Base-by-base conservation (phyloP, 2,888 invertebrate genomes). In the Diplolepis rosae region DNA sequence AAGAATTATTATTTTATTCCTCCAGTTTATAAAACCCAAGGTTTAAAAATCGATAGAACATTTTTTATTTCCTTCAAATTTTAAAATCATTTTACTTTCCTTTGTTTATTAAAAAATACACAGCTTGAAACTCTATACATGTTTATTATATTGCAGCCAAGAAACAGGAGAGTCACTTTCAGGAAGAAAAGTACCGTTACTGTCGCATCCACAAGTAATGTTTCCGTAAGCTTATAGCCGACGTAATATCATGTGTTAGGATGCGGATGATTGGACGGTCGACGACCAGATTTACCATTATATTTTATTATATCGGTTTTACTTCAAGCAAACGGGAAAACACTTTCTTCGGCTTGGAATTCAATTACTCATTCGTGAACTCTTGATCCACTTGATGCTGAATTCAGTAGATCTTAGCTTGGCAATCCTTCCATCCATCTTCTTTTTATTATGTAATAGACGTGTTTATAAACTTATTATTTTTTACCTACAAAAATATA, bases 311-410 rank as follows among this genome's bases (percentile, higher is more conserved):
- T 56, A 56, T 56, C 13, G 22, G n/a, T 13, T 6, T 22, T 18
- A 30, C 30, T 4, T 32, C 66, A 71, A 81, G 82, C 84, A 84
- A 86, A 83, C 84, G 84, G 85, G 84, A 85, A 86, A 86, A 83
- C 84, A 82, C 85, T 86, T 86, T 86, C 85, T 85, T 86, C 82
- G 79, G 77, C 66, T 75, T 79, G 82, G 84, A 85, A 86, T 86
- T 86, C 81, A 84, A 87, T 87, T 85, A 84, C 76, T 80, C 82
- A 74, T 77, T 79, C 75, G 76, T 85, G 86, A 87, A 84, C 85
- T 84, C 83, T 84, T 81, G 86, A 82, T 85, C 85, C 80, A 86
- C 85, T 86, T 86, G 50, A 71, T 70, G 70, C 76, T 68, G 73
- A 69, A 72, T 69, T 28, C 56, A 66, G 11, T 66, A 6, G 42